These are phyloP conservation scores for Heterodera carotae DNA, from an alignment of 1,140 invertebrate species.

Conservation along the genomic window DNA sequence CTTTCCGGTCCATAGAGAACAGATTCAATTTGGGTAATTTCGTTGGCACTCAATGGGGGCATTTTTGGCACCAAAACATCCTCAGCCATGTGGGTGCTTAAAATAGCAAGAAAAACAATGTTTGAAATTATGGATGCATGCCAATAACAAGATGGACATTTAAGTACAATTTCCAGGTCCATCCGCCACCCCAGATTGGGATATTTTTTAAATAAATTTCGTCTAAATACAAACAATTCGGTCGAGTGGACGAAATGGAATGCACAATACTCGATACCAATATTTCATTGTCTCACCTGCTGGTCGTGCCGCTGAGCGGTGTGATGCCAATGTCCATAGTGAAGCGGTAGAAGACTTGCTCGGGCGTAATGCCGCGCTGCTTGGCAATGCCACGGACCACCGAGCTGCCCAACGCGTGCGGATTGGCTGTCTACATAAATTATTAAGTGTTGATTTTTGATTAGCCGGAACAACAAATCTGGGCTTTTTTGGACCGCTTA, in stretches of 20 bases:
- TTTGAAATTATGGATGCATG: too few relatives aligned
- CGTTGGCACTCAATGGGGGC: slow-evolving; percentile 31
- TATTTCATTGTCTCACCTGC: not conserved
- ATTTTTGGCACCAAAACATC: slow-evolving; percentile 41
- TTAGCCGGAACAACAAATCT: slow-evolving; percentile 13
- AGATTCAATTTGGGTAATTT: slow-evolving; percentile 18
- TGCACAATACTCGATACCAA: too few relatives aligned
- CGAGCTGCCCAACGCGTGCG: slow-evolving; percentile 36
- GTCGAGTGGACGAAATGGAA: too few relatives aligned
- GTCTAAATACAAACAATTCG: too few relatives aligned
- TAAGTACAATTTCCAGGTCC: not conserved
- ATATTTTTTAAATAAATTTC: too few relatives aligned
- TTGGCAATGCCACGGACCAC: slow-evolving; percentile 30
- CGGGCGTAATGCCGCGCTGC: slow-evolving; percentile 30
- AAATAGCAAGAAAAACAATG: not conserved
- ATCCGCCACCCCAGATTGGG: too few relatives aligned
- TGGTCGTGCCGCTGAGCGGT: slow-evolving; percentile 46
- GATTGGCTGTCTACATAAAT: slow-evolving; percentile 41
- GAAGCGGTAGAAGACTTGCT: slow-evolving; percentile 48
- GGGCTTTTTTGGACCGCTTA: too few relatives aligned
- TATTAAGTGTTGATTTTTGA: slow-evolving; percentile 10
- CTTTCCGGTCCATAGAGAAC: not conserved
- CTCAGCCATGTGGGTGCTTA: slow-evolving; percentile 43
- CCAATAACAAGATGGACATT: too few relatives aligned
- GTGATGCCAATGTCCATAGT: slow-evolving; percentile 43